Evolutionary conservation across 1,140 invertebrate genomes (phyloP).

Genomic region (Ditylenchus dipsaci): DNA sequence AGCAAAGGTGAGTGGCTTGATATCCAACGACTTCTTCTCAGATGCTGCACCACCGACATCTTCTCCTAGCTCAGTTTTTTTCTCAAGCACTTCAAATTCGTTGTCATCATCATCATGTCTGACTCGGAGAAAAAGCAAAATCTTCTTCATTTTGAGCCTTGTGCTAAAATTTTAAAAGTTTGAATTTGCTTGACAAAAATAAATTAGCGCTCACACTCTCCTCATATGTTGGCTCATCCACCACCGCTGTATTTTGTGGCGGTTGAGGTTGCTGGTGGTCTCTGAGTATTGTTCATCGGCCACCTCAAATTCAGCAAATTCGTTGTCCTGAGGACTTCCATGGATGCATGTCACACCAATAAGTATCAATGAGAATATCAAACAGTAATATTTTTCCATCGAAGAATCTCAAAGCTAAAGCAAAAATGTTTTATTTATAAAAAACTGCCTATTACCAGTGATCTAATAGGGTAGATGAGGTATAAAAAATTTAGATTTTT

Average conservation of each 20-base stretch:
- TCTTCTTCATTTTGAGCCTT: constrained; percentile 32
- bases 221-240: background rate
- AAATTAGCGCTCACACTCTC: background rate
- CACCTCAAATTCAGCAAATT: constrained; percentile 94
- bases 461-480: no score
- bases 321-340: constrained; percentile 68
- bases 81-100: constrained; percentile 60
- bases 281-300: constrained; percentile 63
- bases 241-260: background rate
- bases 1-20: constrained; percentile 72
- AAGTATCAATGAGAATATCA: no score
- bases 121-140: constrained; percentile 25
- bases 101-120: constrained; percentile 65
- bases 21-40: constrained; percentile 34
- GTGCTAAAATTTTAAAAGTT: background rate
- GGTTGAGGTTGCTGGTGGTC: background rate
- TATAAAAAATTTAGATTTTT: no score
- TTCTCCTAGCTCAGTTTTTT: constrained; percentile 22
- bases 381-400: no score
- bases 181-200: background rate
- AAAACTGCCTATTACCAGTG: no score
- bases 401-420: no score
- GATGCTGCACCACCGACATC: constrained; percentile 23
- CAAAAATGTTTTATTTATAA: no score
- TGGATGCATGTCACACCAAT: no score